Conservation (phyloP, 2,888 invertebrate species). For the Suillia variegata region DNA sequence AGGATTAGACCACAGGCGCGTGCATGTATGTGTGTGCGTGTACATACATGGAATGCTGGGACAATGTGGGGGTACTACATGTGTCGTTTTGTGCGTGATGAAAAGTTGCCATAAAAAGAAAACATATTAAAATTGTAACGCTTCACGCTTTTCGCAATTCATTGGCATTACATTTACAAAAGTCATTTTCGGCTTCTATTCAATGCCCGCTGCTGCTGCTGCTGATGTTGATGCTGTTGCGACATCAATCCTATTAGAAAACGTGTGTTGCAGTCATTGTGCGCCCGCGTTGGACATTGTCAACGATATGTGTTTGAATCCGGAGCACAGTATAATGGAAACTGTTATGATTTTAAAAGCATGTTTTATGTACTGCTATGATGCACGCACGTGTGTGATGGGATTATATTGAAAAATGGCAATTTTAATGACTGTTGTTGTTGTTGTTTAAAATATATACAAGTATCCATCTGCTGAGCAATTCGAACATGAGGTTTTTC, state of each 20-base stretch:
- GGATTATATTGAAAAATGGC: not conserved
- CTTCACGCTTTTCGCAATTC: conserved; percentile 33
- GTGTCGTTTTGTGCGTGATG: conserved; percentile 3
- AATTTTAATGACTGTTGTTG: not conserved
- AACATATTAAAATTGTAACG: conserved; percentile 19
- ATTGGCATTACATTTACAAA: conserved; percentile 33
- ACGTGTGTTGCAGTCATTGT: conserved; percentile 29
- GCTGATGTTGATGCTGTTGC: too few species aligned
- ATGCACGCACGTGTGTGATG: conserved; percentile 8
- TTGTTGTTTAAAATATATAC: not conserved
- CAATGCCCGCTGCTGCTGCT: not conserved
- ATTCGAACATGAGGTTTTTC: too few species aligned
- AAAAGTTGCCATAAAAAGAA: conserved; percentile 20
- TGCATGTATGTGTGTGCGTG: conserved; percentile 13
- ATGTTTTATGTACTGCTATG: conserved; percentile 5
- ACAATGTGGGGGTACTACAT: conserved; percentile 10
- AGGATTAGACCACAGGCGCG: not conserved
- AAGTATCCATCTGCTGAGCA: conserved; percentile 2
- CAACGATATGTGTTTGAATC: conserved; percentile 24
- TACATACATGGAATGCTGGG: too few species aligned
- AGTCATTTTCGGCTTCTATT: conserved; percentile 14
- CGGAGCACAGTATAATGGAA: conserved; percentile 13
- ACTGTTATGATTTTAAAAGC: conserved; percentile 15
- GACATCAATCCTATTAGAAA: conserved; percentile 36
- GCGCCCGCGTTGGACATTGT: conserved; percentile 23